Conservation (phyloP, 2,113 vertebrate species). For the Tretioscincus oriximinensis region DNA sequence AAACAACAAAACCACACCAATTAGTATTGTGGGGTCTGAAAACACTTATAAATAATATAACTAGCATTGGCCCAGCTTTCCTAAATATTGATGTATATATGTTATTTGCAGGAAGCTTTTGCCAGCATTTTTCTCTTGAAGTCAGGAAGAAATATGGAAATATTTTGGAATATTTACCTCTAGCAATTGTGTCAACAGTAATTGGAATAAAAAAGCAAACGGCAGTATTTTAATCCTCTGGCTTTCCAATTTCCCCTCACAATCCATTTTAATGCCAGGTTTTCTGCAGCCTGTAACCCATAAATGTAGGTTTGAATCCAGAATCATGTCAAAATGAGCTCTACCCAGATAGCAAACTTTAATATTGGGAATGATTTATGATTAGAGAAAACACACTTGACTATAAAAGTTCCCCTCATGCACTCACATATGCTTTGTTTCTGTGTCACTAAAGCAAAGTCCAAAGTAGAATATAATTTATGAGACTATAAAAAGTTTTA, state of each 20-base stretch:
- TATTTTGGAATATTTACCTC: not conserved
- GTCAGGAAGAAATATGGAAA: not conserved
- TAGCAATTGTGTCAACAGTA: not conserved
- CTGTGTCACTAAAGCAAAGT: slow-evolving; percentile 74
- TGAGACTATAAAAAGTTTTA: slow-evolving; percentile 78
- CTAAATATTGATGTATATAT: not conserved
- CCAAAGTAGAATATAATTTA: slow-evolving; percentile 80
- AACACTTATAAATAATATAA: no score
- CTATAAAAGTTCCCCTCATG: slow-evolving; percentile 56
- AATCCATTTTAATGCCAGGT: slow-evolving; percentile 21
- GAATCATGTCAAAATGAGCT: slow-evolving; percentile 53
- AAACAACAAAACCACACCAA: not conserved
- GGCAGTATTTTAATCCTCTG: not conserved
- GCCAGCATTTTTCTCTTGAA: not conserved
- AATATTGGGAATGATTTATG: slow-evolving; percentile 59
- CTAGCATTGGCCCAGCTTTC: not conserved
- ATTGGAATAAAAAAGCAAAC: not conserved
- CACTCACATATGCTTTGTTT: slow-evolving; percentile 57
- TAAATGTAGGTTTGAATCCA: slow-evolving; percentile 51
- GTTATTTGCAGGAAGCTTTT: not conserved
- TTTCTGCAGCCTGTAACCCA: slow-evolving; percentile 31
- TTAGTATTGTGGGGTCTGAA: no score
- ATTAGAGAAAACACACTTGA: slow-evolving; percentile 51
- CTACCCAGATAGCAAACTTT: slow-evolving; percentile 49
- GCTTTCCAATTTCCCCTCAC: not conserved